Percentiles rank a stretch among this genome's conserved stretches.
These are phyloP conservation scores for Malurus splendens DNA, from an alignment of 2,797 vertebrate genomes.

Conservation along the genomic window DNA sequence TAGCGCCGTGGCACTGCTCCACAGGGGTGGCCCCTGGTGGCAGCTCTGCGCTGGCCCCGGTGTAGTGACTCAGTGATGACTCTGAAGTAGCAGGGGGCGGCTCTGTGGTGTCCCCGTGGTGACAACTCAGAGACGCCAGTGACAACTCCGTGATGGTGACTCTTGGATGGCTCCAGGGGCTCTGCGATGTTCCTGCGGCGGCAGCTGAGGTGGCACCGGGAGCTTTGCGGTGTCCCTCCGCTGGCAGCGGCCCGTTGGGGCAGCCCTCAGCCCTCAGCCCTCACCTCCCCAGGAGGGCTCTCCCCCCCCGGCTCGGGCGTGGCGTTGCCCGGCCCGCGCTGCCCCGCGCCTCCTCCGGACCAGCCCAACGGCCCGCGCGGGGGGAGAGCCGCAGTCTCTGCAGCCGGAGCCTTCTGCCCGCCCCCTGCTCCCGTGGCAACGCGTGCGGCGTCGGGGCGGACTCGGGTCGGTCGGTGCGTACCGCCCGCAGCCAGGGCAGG, in stretches of 20 bases:
- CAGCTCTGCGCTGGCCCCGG: background rate
- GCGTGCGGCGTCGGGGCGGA: background rate
- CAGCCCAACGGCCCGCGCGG: background rate
- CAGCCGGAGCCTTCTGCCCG: background rate
- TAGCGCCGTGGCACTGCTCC: background rate
- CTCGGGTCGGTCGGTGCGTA: background rate
- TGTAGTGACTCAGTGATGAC: fast-evolving
- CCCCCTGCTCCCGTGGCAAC: background rate
- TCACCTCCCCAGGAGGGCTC: too few species aligned
- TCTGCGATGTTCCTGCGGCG: background rate
- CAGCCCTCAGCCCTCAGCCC: background rate
- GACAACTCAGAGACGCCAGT: background rate
- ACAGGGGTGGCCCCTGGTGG: background rate
- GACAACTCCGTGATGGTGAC: background rate
- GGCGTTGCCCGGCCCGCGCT: background rate
- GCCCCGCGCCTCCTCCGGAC: background rate
- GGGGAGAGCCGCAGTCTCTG: background rate
- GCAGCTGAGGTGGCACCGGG: too few species aligned
- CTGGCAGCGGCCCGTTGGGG: fast-evolving
- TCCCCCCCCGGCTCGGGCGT: background rate
- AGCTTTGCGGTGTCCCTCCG: background rate
- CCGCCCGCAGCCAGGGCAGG: background rate
- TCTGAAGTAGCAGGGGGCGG: fast-evolving
- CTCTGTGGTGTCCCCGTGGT: background rate
- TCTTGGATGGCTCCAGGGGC: background rate